A percentile compares a stretch with the other conserved stretches of the same genome.
These are phyloP conservation scores for Iselma pallidipennis DNA, from an alignment of 2,888 invertebrate genomes.

Conservation along the genomic window DNA sequence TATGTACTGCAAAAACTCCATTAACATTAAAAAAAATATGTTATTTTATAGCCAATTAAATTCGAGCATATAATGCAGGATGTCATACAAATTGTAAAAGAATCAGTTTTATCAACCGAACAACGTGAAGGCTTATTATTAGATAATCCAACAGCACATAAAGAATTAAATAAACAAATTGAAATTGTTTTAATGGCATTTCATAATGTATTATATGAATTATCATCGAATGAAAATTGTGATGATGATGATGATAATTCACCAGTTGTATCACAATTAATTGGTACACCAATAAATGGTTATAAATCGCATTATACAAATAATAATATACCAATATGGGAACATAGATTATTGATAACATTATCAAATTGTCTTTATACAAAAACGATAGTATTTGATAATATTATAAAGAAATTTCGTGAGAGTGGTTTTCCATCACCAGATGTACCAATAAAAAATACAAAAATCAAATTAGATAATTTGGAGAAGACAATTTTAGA, in stretches of 20 bases:
- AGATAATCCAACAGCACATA: slow-evolving; percentile 59
- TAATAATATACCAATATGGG: slow-evolving; percentile 65
- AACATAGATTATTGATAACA: slow-evolving; percentile 80
- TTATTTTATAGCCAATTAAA: slow-evolving; percentile 63
- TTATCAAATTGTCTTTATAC: slow-evolving; percentile 90
- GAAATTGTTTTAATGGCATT: slow-evolving; percentile 68
- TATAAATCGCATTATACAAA: slow-evolving; percentile 42
- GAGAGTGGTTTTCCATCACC: slow-evolving; percentile 73
- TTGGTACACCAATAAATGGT: slow-evolving; percentile 62
- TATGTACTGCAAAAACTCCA: too few species aligned
- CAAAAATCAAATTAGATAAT: slow-evolving; percentile 65
- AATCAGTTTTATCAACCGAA: slow-evolving; percentile 73
- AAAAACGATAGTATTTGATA: slow-evolving; percentile 71
- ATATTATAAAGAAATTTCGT: slow-evolving; percentile 70
- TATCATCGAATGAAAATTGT: slow-evolving; percentile 73
- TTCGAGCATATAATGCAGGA: slow-evolving; percentile 76
- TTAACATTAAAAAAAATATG: too few species aligned
- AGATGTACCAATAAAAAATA: slow-evolving; percentile 68
- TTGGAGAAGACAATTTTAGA: slow-evolving; percentile 72
- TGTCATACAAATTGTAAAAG: slow-evolving; percentile 69
- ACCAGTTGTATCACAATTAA: slow-evolving; percentile 65
- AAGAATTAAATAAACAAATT: slow-evolving; percentile 57
- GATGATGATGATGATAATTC: slow-evolving; percentile 61
- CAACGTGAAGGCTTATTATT: slow-evolving; percentile 65
- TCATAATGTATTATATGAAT: slow-evolving; percentile 70